These are phyloP conservation scores for Notiomystis cincta DNA, from an alignment of 2,113 vertebrate genomes.

Conservation along the genomic window DNA sequence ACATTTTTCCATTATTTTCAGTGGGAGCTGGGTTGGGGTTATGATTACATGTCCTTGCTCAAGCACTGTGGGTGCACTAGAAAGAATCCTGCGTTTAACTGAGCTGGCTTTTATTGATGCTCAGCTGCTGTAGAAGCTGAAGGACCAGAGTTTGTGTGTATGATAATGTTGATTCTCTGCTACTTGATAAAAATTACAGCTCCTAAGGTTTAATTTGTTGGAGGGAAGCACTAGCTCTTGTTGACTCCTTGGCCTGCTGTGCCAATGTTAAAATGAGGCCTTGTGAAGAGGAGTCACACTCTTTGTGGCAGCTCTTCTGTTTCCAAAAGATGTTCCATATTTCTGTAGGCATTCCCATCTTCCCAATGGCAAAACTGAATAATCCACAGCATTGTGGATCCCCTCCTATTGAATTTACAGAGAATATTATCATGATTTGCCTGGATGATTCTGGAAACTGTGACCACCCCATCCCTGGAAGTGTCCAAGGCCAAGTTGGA, in stretches of 20 bases:
- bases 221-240: background rate
- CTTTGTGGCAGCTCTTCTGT: background rate
- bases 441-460: background rate
- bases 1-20: background rate
- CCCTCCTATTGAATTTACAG: background rate
- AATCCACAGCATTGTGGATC: background rate
- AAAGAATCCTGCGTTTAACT: background rate
- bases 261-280: background rate
- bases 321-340: background rate
- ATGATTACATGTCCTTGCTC: fast-evolving
- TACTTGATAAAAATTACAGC: background rate
- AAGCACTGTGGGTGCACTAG: background rate
- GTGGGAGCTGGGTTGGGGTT: background rate
- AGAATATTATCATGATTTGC: background rate
- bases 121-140: background rate
- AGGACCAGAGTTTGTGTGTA: background rate
- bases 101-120: background rate
- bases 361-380: background rate
- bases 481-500: too few relatives aligned
- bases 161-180: background rate
- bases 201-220: background rate
- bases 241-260: background rate
- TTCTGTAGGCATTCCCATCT: background rate
- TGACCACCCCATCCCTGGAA: background rate
- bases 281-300: background rate